phyloP scores from a whole-genome alignment of 2,113 vertebrate species.

The Serinus canaria region DNA sequence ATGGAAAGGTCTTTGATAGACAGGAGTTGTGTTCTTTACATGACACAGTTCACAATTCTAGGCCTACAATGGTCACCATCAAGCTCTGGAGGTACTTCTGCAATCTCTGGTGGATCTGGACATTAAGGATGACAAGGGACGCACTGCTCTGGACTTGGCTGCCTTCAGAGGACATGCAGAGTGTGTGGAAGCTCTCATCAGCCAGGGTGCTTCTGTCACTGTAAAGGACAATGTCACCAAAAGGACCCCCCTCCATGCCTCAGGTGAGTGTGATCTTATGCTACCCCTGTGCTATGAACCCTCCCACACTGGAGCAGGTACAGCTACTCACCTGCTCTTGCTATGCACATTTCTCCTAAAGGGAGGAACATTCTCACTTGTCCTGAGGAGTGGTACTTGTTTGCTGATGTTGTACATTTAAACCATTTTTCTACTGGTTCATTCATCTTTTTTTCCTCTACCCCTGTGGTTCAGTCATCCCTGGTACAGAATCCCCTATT shows the following conservation, averaged over 20 bases:
- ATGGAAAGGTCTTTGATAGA: neutral
- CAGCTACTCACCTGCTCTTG: neutral
- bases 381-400: neutral
- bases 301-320: neutral
- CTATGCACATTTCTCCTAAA: neutral
- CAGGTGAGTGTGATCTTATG: constrained; percentile 72
- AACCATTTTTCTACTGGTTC: neutral
- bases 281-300: neutral
- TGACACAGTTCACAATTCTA: constrained; percentile 38
- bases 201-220: constrained; percentile 88
- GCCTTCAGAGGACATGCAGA: constrained; percentile 87
- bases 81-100: constrained; percentile 91
- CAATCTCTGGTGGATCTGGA: constrained; percentile 88
- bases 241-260: constrained; percentile 87
- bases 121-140: constrained; percentile 86
- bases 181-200: constrained; percentile 90
- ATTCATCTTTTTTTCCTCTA: neutral
- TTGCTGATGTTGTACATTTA: neutral
- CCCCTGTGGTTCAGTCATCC: neutral
- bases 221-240: constrained; percentile 82
- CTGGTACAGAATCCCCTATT: neutral
- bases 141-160: constrained; percentile 89
- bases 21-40: neutral
- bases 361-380: neutral
- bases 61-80: constrained; percentile 95